Conservation (phyloP, 2,113 vertebrate genomes). For the Microcebus tavaratra region DNA sequence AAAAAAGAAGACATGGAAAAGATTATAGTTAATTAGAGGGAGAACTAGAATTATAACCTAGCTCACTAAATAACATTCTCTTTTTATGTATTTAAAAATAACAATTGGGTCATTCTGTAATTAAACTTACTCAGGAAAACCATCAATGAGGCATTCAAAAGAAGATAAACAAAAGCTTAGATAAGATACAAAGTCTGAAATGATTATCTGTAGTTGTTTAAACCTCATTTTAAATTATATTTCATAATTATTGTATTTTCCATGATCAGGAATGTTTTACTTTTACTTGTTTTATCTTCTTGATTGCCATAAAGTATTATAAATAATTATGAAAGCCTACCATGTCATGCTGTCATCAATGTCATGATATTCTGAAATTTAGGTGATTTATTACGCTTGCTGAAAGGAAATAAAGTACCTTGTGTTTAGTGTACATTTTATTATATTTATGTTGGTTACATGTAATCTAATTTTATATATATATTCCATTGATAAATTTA, state of each 20-base stretch:
- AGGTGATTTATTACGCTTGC: background rate
- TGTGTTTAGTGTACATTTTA: background rate
- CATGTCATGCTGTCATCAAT: background rate
- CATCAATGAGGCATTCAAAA: conserved; percentile 21
- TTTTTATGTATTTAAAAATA: conserved; percentile 70
- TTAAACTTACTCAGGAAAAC: conserved; percentile 53
- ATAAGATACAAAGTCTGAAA: conserved; percentile 25
- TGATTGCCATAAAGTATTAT: background rate
- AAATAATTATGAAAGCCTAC: background rate
- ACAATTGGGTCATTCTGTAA: conserved; percentile 49
- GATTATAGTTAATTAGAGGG: conserved; percentile 52
- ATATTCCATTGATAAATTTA: conserved; percentile 37
- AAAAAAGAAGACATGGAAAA: conserved; percentile 27
- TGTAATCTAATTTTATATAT: conserved; percentile 21
- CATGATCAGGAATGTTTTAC: background rate
- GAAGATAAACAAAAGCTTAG: conserved; percentile 24
- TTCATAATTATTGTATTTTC: background rate
- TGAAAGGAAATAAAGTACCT: conserved; percentile 21
- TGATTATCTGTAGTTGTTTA: background rate
- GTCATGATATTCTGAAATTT: background rate
- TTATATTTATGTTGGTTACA: background rate
- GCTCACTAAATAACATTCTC: conserved; percentile 52
- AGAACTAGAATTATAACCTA: conserved; percentile 62
- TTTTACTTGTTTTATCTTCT: background rate
- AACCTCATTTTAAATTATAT: background rate